These are phyloP conservation scores for Neoascia interrupta DNA, from an alignment of 2,888 invertebrate genomes.

Conservation along the genomic window DNA sequence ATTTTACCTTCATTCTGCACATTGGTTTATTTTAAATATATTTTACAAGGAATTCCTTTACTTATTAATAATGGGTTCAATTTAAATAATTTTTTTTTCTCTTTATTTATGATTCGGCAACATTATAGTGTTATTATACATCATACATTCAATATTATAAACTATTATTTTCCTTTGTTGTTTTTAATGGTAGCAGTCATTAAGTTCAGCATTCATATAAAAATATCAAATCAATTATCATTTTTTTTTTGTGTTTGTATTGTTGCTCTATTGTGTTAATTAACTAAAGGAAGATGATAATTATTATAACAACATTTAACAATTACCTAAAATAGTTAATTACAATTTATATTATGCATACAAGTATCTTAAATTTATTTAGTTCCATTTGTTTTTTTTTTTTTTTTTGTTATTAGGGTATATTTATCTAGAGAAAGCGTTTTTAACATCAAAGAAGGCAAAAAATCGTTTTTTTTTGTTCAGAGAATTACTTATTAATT, in stretches of 20 bases:
- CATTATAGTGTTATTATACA: constrained; percentile 51
- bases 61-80: constrained; percentile 40
- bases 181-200: constrained; percentile 57
- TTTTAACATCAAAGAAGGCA: constrained; percentile 52
- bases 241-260: constrained; percentile 23
- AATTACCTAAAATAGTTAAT: constrained; percentile 60
- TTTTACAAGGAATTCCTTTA: constrained; percentile 57
- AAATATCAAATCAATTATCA: constrained; percentile 62
- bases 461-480: constrained; percentile 14
- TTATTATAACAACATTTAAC: constrained; percentile 68
- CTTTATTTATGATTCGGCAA: constrained; percentile 49
- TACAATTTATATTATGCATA: constrained; percentile 56
- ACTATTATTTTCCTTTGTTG: constrained; percentile 6
- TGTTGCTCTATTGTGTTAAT: constrained; percentile 9
- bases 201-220: constrained; percentile 66
- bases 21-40: background rate
- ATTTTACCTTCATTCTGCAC: constrained; percentile 5
- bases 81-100: constrained; percentile 37
- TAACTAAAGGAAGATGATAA: constrained; percentile 56
- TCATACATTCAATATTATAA: constrained; percentile 6
- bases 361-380: constrained; percentile 24
- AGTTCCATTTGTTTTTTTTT: constrained; percentile 30
- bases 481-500: too few relatives aligned
- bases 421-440: constrained; percentile 54
- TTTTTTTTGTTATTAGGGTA: constrained; percentile 1